Conservation (phyloP, 2,113 vertebrate genomes). For the Thermophis baileyi region DNA sequence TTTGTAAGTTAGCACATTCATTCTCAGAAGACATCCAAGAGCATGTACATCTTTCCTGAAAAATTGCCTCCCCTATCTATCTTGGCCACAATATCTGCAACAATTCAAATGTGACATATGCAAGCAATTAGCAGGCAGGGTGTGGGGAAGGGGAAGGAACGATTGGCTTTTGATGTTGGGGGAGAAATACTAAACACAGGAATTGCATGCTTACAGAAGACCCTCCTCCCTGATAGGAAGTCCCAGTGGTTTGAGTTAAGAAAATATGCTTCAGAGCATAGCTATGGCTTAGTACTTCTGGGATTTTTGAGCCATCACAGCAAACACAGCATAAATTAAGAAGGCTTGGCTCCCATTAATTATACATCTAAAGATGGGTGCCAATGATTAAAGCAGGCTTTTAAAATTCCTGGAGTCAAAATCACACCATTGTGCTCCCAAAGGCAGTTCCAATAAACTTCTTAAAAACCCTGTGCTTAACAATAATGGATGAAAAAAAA, state of each 20-base stretch:
- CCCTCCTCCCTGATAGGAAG: neutral
- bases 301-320: neutral
- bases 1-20: neutral
- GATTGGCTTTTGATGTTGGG: constrained; percentile 58
- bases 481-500: neutral
- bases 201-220: constrained; percentile 52
- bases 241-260: neutral
- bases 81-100: constrained; percentile 48
- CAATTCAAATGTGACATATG: constrained; percentile 64
- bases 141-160: constrained; percentile 34
- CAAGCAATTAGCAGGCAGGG: constrained; percentile 68
- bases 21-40: constrained; percentile 22
- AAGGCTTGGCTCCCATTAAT: neutral
- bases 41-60: constrained; percentile 20
- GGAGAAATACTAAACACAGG: constrained; percentile 59
- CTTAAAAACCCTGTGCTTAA: neutral
- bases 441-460: neutral
- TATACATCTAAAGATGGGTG: neutral
- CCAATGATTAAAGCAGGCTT: neutral
- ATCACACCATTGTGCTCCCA: neutral
- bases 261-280: neutral
- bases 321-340: neutral
- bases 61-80: constrained; percentile 17
- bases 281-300: neutral
- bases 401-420: constrained; percentile 1